Evolutionary conservation across 2,888 invertebrate species (phyloP), one percentile per base, ranked within the genome.

Genomic region (Cataglyphis livida): DNA sequence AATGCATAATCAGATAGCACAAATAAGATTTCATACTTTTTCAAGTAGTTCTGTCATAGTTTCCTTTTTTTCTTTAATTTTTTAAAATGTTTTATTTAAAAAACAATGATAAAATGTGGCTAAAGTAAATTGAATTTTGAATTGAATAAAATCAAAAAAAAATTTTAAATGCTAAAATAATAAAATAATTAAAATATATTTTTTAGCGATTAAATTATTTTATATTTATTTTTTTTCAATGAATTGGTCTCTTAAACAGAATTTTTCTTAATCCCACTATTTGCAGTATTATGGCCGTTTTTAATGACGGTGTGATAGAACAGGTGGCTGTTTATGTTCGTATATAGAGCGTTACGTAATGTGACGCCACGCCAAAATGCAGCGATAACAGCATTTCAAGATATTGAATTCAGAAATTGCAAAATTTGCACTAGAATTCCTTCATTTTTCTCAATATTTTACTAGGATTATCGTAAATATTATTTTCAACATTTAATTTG

Each of bases 321-420:
- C 74, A 81, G 74, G 64, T 81, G 62, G 54, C 10, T 12, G 70
- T 71, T 73, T 48, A 48, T 12, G 35, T n/a, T 38, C 18, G 41
- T 57, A 64, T 62, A 10, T 64, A 18, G 78, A 78, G 54, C 66
- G 54, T 78, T 78, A 68, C 68, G 41, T 78, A 78, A 78, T 21
- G 5, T 41, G 57, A 68, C 12, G 28, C 28, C n/a, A 25, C 21
- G 38, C 21, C 75, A 38, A 68, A 76, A 57, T 66, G 41, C 57
- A 32, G 28, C 35, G 38, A 21, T 35, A 25, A 35, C 18, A 9
- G 64, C 9, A 51, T 48, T 75, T 48, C 9, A 32, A 32, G 41
- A 12, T 38, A 5, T 10, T 48, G 62, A 35, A 64, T 21, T 5
- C 18, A 28, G 25, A 62, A 25, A 35, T 32, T 32, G 48, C 25